phyloP scores from a whole-genome alignment of 2,113 vertebrate species.

The Pseudopodoces humilis region DNA sequence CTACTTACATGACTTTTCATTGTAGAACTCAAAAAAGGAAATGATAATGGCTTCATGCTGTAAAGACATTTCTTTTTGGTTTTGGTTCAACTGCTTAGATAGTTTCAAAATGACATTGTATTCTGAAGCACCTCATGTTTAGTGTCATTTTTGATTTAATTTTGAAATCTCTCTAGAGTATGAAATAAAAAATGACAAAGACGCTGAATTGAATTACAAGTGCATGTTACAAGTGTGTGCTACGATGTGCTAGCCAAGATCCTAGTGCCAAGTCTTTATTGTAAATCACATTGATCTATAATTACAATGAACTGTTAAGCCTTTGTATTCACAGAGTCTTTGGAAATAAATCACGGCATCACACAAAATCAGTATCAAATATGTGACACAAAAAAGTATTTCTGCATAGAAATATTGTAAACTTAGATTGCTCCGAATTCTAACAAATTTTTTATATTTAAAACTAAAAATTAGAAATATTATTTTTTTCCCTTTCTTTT shows the following conservation, averaged over 20 bases:
- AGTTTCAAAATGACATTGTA: slow-evolving; percentile 29
- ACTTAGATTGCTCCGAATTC: neutral
- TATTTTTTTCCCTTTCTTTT: neutral
- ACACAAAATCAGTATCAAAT: neutral
- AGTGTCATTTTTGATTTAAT: slow-evolving; percentile 28
- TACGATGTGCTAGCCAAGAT: neutral
- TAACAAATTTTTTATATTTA: neutral
- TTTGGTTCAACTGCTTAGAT: slow-evolving; percentile 14
- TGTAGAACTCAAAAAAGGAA: slow-evolving; percentile 10
- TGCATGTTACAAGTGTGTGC: neutral
- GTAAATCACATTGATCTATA: slow-evolving; percentile 18
- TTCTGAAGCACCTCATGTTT: slow-evolving; percentile 2
- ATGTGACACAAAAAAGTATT: neutral
- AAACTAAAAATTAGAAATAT: neutral
- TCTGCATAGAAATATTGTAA: neutral
- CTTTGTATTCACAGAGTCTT: neutral
- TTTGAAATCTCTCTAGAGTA: slow-evolving; percentile 12
- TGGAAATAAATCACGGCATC: slow-evolving; percentile 4
- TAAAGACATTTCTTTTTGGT: neutral
- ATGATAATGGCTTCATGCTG: slow-evolving; percentile 26
- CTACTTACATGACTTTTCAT: slow-evolving; percentile 56
- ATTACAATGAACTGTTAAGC: neutral
- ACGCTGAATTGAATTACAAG: slow-evolving; percentile 25
- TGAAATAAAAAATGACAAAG: slow-evolving; percentile 41
- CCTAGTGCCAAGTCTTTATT: neutral